phyloP scores from a whole-genome alignment of 2,797 vertebrate species.

The Liparis tanakae region DNA sequence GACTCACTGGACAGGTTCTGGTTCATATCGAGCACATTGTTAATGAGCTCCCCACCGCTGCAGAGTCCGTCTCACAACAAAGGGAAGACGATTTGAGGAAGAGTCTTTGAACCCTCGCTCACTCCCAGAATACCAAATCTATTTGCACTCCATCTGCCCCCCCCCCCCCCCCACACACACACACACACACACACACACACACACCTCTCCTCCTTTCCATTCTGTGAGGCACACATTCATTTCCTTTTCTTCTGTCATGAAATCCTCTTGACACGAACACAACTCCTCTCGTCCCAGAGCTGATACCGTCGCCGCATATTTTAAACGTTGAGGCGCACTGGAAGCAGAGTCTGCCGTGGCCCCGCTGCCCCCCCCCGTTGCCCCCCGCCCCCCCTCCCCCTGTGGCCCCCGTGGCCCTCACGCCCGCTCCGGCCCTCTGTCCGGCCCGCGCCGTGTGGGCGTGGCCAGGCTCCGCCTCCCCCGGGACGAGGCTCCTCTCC shows the following conservation, averaged over 20 bases:
- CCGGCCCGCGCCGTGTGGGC: no score
- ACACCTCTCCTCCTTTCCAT: background rate
- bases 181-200: no score
- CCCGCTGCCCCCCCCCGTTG: no score
- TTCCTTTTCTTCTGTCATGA: background rate
- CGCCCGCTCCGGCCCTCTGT: no score
- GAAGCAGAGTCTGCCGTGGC: background rate
- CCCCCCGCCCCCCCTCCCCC: no score
- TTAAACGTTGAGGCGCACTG: constrained; percentile 3
- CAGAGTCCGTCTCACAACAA: background rate
- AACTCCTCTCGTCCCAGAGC: background rate
- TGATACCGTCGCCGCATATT: constrained; percentile 20
- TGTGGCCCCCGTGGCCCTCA: no score
- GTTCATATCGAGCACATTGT: no score
- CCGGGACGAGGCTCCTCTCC: no score
- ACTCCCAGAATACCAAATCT: constrained; percentile 5
- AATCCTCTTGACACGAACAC: background rate
- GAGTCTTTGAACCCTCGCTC: background rate
- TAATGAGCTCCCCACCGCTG: background rate
- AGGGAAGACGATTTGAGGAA: background rate
- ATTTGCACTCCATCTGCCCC: background rate
- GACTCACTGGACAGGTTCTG: no score
- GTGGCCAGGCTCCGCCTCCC: no score
- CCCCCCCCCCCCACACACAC: no score
- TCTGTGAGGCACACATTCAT: background rate